phyloP scores from a whole-genome alignment of 2,113 vertebrate species.

The Panthera tigris region DNA sequence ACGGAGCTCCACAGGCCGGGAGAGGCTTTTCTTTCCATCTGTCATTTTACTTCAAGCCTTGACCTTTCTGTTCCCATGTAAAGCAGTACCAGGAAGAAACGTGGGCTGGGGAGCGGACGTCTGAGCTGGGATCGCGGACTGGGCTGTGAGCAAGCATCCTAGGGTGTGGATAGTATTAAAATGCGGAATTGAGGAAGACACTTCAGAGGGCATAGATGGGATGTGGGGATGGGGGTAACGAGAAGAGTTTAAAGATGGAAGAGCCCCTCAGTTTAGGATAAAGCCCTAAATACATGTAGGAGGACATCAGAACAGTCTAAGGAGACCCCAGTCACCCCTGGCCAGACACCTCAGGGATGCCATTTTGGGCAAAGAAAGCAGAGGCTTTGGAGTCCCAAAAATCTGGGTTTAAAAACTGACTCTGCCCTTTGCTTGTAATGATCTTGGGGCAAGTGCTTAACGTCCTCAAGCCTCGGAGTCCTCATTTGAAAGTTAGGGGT shows the following conservation, averaged over 20 bases:
- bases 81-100: conserved; percentile 15
- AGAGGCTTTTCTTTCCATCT: conserved; percentile 74
- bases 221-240: background rate
- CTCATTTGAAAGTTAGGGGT: background rate
- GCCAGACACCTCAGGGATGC: background rate
- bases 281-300: background rate
- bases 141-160: background rate
- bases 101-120: background rate
- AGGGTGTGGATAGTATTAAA: background rate
- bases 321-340: background rate
- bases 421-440: background rate
- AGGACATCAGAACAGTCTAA: background rate
- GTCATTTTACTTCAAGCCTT: conserved; percentile 69
- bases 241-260: background rate
- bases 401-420: background rate
- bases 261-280: background rate
- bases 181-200: too few relatives aligned
- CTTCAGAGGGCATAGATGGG: background rate
- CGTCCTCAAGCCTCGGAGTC: background rate
- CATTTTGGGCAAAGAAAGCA: background rate
- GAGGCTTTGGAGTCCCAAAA: background rate
- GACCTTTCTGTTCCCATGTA: conserved; percentile 64
- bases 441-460: background rate
- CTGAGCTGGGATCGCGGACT: background rate
- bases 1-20: conserved; percentile 48